A percentile compares a stretch with the other conserved stretches of the same genome.
Evolutionary conservation across 2,888 invertebrate genomes (phyloP).

Genomic region (Sisyra terminalis): DNA sequence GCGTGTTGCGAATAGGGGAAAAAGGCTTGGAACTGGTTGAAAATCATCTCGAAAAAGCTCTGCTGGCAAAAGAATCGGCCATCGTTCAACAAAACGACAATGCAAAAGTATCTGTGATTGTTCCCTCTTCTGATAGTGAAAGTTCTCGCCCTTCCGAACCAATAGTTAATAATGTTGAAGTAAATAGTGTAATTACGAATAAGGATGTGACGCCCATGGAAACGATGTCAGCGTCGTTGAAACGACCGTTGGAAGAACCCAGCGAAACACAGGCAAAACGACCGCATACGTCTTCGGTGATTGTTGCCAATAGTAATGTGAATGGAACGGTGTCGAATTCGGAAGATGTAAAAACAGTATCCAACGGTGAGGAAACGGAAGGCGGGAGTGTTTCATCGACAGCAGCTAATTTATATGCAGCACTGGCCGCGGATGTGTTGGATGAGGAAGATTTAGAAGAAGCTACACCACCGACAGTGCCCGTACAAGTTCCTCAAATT

Average conservation of each 20-base stretch:
- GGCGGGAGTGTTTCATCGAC: constrained; percentile 45
- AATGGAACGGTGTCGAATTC: constrained; percentile 22
- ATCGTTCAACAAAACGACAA: constrained; percentile 16
- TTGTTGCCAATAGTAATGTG: constrained; percentile 17
- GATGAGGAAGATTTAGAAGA: constrained; percentile 46
- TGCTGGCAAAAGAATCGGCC: constrained; percentile 20
- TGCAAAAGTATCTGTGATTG: constrained; percentile 15
- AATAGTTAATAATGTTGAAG: constrained; percentile 8
- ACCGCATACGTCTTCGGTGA: constrained; percentile 17
- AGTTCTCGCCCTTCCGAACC: constrained; percentile 8
- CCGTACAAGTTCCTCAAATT: constrained; percentile 13
- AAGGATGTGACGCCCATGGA: no score
- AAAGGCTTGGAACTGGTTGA: constrained; percentile 42
- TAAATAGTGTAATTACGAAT: no score
- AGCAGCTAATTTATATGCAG: constrained; percentile 72
- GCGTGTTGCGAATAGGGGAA: constrained; percentile 37
- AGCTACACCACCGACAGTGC: constrained; percentile 13
- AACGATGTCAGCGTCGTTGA: constrained; percentile 12
- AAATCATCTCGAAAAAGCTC: constrained; percentile 36
- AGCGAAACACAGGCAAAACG: constrained; percentile 28
- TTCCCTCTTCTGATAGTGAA: constrained; percentile 10
- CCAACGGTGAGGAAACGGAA: constrained; percentile 28
- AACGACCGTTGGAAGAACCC: constrained; percentile 23
- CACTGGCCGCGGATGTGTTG: constrained; percentile 66
- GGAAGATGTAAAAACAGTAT: constrained; percentile 26